Evolutionary conservation across 1,140 invertebrate species (phyloP), one percentile per base, ranked within the genome.

Genomic region (Calephelis nemesis): DNA sequence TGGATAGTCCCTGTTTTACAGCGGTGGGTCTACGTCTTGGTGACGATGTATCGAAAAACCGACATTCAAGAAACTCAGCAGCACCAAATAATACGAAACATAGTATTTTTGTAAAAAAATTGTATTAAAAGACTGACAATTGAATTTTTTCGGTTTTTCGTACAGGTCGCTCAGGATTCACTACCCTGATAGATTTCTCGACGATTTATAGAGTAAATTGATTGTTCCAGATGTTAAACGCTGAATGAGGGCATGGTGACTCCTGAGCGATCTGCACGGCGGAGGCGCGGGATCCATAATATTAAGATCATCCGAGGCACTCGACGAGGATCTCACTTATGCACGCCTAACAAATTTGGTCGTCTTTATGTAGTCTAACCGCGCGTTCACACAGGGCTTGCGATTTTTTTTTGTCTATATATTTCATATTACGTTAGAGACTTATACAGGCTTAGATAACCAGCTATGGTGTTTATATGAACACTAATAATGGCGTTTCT

Each of bases 151-250:
- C 72, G 74, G 74, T 73, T 70, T 75, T 77, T 75, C 71, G 74
- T 72, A 74, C 84, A 87, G 86, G 85, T 90, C 88, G 88, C 88
- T 90, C 88, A 90, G 88, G 84, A 80, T 70, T 84, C 77, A 72
- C 74, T 75, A 76, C 76, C 73, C 71, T 74, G 67, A 74, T 72
- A 68, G 49, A 63, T 65, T 75, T 45, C 63, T 13, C 63, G 50
- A 65, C 49, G 65, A 64, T 74, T 84, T 87, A 84, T 88, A 85
- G 73, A 83, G 79, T 86, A 78, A 86, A 88, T 88, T 90, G 72
- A 82, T 90, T 90, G 88, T 90, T 90, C 82, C 88, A 90, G 88
- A 88, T 89, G 71, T 74, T 90, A 73, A 90, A 83, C 78, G 83
- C 85, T 77, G 88, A 88, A 80, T 90, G 88, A 88, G 85, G 87